These are phyloP conservation scores for Calameuta idolon DNA, from an alignment of 2,888 invertebrate genomes.

Conservation along the genomic window DNA sequence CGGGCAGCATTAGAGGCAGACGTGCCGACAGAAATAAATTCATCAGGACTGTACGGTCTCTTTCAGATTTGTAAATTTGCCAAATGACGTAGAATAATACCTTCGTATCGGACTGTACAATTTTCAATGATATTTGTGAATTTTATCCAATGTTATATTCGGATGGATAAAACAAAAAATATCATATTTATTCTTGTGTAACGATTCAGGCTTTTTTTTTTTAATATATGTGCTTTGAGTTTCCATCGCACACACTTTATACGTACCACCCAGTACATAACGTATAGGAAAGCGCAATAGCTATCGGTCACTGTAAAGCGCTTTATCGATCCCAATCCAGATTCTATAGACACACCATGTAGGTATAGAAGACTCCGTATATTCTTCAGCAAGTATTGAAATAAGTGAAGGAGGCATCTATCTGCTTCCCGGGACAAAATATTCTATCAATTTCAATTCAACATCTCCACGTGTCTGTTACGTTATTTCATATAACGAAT, in stretches of 20 bases:
- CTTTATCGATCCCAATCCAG: slow-evolving; percentile 54
- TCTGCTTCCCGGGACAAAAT: not conserved
- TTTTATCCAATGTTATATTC: not conserved
- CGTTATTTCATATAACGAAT: not conserved
- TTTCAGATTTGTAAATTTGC: not conserved
- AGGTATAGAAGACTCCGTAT: not conserved
- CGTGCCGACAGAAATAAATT: not conserved
- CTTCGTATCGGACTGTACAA: not conserved
- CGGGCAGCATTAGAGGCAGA: not conserved
- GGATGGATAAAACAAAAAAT: not conserved
- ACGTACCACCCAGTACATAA: not conserved
- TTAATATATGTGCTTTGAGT: not conserved
- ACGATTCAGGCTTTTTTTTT: not conserved
- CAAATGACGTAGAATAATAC: not conserved
- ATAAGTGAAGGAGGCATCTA: not conserved
- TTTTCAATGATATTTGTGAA: not conserved
- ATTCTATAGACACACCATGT: slow-evolving; percentile 37
- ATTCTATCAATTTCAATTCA: not conserved
- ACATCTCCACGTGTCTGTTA: not conserved
- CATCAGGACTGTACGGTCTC: not conserved
- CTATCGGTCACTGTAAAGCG: slow-evolving; percentile 39
- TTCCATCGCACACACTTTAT: not conserved
- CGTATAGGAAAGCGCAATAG: slow-evolving; percentile 24
- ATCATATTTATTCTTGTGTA: not conserved
- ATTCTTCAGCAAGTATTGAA: not conserved